phyloP scores from a whole-genome alignment of 2,113 vertebrate species.

The Eurystomus gularis region DNA sequence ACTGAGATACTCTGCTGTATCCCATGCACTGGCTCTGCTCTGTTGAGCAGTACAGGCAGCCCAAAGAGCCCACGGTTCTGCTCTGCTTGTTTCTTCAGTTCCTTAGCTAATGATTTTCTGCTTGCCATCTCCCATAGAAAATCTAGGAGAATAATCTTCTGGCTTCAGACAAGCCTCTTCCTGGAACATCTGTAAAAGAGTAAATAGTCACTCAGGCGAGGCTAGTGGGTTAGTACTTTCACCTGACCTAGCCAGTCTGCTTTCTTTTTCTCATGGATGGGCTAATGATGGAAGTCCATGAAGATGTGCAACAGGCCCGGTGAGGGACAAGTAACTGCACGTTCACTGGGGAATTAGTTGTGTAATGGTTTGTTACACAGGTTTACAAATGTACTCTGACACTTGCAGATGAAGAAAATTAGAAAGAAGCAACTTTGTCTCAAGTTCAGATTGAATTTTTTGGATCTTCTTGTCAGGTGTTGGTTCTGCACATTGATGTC shows the following conservation, averaged over 20 bases:
- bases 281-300: not conserved
- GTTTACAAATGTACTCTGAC: not conserved
- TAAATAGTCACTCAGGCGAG: not conserved
- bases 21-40: not conserved
- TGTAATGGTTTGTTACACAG: not conserved
- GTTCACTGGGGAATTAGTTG: not conserved
- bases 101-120: not conserved
- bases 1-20: not conserved
- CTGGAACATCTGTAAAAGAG: not conserved
- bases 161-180: not conserved
- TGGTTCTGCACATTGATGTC: accelerated
- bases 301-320: not conserved
- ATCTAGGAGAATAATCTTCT: not conserved
- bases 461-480: not conserved
- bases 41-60: not conserved
- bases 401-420: not conserved
- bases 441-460: not conserved
- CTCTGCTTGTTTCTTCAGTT: not conserved
- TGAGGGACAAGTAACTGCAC: not conserved
- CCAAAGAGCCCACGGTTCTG: not conserved
- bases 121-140: not conserved
- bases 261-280: not conserved
- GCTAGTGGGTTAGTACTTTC: not conserved
- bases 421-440: not conserved
- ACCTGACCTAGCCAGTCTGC: not conserved